These are phyloP conservation scores for Xyliphius kryptos DNA, from an alignment of 2,113 vertebrate species.

Conservation along the genomic window DNA sequence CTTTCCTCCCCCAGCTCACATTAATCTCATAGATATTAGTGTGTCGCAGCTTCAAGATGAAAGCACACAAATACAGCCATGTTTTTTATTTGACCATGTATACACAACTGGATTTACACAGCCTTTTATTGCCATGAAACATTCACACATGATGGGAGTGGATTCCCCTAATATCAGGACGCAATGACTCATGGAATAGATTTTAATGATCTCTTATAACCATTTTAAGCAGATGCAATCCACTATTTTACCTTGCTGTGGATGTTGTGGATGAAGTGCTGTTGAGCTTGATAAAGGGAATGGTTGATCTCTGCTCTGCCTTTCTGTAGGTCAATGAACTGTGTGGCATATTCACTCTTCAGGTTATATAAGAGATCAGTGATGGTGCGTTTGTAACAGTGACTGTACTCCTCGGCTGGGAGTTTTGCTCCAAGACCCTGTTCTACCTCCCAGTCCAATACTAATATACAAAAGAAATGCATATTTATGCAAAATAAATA, in stretches of 20 bases:
- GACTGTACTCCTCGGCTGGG: conserved; percentile 54
- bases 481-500: no score
- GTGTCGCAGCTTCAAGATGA: conserved; percentile 53
- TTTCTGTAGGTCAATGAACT: conserved; percentile 51
- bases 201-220: no score
- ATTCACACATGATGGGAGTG: no score
- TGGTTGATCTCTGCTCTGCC: conserved; percentile 49
- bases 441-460: conserved; percentile 57
- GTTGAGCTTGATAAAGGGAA: conserved; percentile 46
- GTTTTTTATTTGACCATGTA: no score
- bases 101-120: no score
- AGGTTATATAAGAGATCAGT: conserved; percentile 56
- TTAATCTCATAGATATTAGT: conserved; percentile 58
- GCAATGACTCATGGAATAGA: no score
- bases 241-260: conserved; percentile 46
- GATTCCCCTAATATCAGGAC: no score
- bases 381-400: conserved; percentile 60
- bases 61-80: not conserved
- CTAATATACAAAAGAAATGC: conserved; percentile 42
- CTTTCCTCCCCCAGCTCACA: conserved; percentile 54
- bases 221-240: no score
- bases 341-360: conserved; percentile 44
- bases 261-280: conserved; percentile 47
- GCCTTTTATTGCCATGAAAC: no score
- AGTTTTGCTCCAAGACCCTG: conserved; percentile 45